These are phyloP conservation scores for Chloromyia formosa DNA, from an alignment of 2,888 invertebrate genomes.

Conservation along the genomic window DNA sequence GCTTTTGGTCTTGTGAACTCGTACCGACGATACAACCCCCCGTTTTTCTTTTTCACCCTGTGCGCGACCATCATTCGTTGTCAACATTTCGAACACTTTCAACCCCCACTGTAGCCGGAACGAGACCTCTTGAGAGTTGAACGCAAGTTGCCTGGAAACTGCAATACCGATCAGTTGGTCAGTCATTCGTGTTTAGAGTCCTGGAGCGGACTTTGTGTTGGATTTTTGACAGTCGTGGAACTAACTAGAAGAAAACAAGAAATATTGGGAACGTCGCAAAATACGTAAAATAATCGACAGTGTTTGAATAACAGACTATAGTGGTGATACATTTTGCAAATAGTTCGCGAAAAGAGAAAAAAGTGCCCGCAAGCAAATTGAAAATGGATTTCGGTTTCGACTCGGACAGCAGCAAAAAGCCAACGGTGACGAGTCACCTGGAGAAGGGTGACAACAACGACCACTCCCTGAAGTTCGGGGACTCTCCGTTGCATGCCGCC, in stretches of 20 bases:
- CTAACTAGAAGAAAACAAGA: not conserved
- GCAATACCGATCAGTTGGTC: slow-evolving; percentile 25
- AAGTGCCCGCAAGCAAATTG: too few relatives aligned
- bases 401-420: not conserved
- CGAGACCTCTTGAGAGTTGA: slow-evolving; percentile 7
- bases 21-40: not conserved
- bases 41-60: not conserved
- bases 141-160: slow-evolving; percentile 27
- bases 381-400: slow-evolving; percentile 37
- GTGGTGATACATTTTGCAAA: not conserved
- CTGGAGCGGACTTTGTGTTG: slow-evolving; percentile 19
- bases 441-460: slow-evolving; percentile 13
- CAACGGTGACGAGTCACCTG: slow-evolving; percentile 7
- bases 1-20: not conserved
- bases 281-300: not conserved
- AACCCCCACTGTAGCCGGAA: slow-evolving; percentile 11
- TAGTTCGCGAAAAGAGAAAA: too few relatives aligned
- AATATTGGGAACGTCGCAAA: not conserved
- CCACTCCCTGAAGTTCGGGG: slow-evolving; percentile 26
- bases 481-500: slow-evolving; percentile 2
- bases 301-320: not conserved
- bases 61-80: not conserved
- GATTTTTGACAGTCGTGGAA: slow-evolving; percentile 10
- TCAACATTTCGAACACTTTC: slow-evolving; percentile 14
- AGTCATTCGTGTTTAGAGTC: slow-evolving; percentile 30